Conservation (phyloP, 2,888 invertebrate species). For the Aphidius colemani region DNA sequence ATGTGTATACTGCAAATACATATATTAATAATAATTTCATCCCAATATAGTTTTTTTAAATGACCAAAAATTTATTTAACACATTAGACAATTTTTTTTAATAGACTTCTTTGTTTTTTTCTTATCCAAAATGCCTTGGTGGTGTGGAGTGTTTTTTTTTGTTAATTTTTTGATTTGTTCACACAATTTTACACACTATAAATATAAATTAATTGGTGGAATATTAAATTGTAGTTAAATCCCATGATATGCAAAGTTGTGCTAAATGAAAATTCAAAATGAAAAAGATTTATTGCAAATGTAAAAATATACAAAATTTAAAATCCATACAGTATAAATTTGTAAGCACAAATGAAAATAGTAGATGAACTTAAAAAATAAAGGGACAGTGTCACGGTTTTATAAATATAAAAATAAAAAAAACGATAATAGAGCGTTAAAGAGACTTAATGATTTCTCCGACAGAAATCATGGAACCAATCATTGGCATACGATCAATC, state of each 20-base stretch:
- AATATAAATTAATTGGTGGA: slow-evolving; percentile 6
- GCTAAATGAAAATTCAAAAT: slow-evolving; percentile 5
- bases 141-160: slow-evolving; percentile 7
- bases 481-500: slow-evolving; percentile 65
- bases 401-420: slow-evolving; percentile 13
- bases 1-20: no score
- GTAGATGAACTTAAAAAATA: slow-evolving; percentile 5
- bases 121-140: slow-evolving; percentile 2
- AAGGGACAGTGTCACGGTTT: not conserved
- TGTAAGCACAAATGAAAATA: slow-evolving; percentile 9
- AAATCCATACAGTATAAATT: not conserved
- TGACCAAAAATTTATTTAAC: not conserved
- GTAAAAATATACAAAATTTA: slow-evolving; percentile 5
- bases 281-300: slow-evolving; percentile 2
- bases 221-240: not conserved
- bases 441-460: slow-evolving; percentile 47
- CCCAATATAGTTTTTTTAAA: not conserved
- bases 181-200: slow-evolving; percentile 2
- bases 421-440: slow-evolving; percentile 34
- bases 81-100: not conserved
- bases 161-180: not conserved
- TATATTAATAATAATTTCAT: not conserved
- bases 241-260: slow-evolving; percentile 6
- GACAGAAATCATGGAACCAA: slow-evolving; percentile 61
- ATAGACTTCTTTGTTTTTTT: not conserved